Conservation (phyloP, 2,797 vertebrate genomes). For the Ctenochaetus hawaiiensis region DNA sequence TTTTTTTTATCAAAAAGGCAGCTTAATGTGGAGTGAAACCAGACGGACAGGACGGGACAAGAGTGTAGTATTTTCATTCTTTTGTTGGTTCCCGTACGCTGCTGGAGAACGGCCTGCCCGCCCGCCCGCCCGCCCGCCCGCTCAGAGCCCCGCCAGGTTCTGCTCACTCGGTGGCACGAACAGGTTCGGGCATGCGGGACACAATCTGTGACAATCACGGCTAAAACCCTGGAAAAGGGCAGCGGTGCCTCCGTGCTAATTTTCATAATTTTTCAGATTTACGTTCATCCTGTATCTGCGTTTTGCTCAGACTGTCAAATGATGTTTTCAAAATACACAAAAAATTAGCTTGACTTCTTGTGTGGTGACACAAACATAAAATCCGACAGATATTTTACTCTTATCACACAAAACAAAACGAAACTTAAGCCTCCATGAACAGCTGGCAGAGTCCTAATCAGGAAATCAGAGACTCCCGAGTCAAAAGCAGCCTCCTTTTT, state of each 20-base stretch:
- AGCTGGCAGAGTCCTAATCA: not conserved
- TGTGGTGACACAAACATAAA: not conserved
- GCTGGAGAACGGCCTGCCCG: slow-evolving; percentile 20
- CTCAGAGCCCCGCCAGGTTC: slow-evolving; percentile 34
- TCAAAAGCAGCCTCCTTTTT: not conserved
- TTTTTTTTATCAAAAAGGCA: slow-evolving; percentile 18
- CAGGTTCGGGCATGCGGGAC: slow-evolving; percentile 60
- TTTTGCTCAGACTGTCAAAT: not conserved
- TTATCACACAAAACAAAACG: not conserved
- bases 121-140: slow-evolving; percentile 13
- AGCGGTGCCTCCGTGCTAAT: not conserved
- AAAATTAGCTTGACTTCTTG: not conserved
- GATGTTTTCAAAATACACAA: no score
- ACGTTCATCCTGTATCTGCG: not conserved
- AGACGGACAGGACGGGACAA: slow-evolving; percentile 70
- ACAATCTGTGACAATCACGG: slow-evolving; percentile 29
- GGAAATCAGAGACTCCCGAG: not conserved
- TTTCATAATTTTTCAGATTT: not conserved
- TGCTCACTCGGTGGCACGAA: slow-evolving; percentile 41
- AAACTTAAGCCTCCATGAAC: not conserved
- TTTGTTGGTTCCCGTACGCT: slow-evolving; percentile 29
- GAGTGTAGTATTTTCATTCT: slow-evolving; percentile 61
- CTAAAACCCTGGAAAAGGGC: not conserved
- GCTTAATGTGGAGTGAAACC: not conserved
- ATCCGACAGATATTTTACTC: not conserved